phyloP scores from a whole-genome alignment of 2,888 invertebrate species.

The Baronia brevicornis region DNA sequence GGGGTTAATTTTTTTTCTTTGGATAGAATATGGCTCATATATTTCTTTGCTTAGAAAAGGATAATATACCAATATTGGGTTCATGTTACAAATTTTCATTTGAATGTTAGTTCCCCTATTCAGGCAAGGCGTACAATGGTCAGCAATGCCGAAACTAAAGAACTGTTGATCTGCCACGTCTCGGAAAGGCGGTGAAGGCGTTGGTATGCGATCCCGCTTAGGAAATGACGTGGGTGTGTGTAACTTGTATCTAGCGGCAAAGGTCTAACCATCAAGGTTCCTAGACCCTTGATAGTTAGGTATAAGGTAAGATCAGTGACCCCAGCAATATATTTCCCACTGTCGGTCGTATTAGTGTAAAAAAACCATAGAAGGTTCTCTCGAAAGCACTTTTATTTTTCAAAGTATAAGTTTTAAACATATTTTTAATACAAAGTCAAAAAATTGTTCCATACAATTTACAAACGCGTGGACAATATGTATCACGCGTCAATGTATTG shows the following conservation, averaged over 20 bases:
- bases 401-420: too few relatives aligned
- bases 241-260: background rate
- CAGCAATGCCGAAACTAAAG: constrained; percentile 56
- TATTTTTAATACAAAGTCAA: too few relatives aligned
- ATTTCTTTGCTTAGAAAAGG: constrained; percentile 1
- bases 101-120: constrained; percentile 60
- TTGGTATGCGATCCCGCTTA: constrained; percentile 47
- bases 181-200: constrained; percentile 63
- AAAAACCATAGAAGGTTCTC: too few relatives aligned
- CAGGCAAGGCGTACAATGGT: constrained; percentile 42
- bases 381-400: too few relatives aligned
- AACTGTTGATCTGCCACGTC: constrained; percentile 62
- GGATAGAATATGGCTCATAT: background rate
- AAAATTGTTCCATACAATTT: too few relatives aligned
- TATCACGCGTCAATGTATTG: too few relatives aligned
- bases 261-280: background rate
- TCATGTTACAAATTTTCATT: constrained; percentile 35
- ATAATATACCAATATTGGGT: constrained; percentile 27
- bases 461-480: too few relatives aligned
- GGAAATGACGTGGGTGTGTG: constrained; percentile 35
- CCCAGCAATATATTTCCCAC: too few relatives aligned
- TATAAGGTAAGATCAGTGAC: too few relatives aligned
- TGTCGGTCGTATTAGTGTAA: too few relatives aligned
- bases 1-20: too few relatives aligned
- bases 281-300: too few relatives aligned